Evolutionary conservation across 2,888 invertebrate genomes (phyloP), one percentile per base, ranked within the genome.

Genomic region (Esperia sulphurella): DNA sequence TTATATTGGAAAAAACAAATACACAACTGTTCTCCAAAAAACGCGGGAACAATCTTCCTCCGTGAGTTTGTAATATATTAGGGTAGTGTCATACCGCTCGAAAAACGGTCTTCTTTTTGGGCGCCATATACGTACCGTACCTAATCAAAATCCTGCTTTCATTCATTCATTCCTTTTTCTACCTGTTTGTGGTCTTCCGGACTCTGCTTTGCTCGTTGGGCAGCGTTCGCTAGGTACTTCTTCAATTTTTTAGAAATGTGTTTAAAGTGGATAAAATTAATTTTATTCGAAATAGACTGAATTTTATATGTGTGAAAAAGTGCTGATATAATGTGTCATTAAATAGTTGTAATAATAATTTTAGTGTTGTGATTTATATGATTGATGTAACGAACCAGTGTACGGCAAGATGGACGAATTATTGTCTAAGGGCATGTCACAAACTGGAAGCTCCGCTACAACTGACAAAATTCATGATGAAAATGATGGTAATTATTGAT

Each of bases 361-460:
- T 68, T 76, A 68, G 79, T 79, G 79, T 78, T 73, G 79, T 82
- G 76, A 75, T 72, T 79, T 83, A 78, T 72, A 82, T 84, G 85
- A 82, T 85, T 87, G 84, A 87, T 88, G 80, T 86, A 87, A 85
- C 85, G 80, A 83, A 83, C 79, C 76, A 79, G 83, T 86, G 85
- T 83, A 79, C 79, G 75, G 85, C 88, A 89, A 89, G 87, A 89
- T 89, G 88, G 88, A 89, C 88, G 88, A 89, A 89, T 83, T 87
- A 89, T 83, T 87, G 88, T 88, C 82, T 87, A 87, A 80, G 87
- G 87, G 87, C 83, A 88, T 88, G 87, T 86, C 88, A 89, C 86
- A 83, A 88, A 86, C 88, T 87, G 88, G 88, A 88, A 89, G 84
- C 85, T 75, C 81, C 76, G 77, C 79, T 77, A 69, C 79, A 84